phyloP scores from a whole-genome alignment of 2,888 invertebrate genomes.

The Gibbula magus region DNA sequence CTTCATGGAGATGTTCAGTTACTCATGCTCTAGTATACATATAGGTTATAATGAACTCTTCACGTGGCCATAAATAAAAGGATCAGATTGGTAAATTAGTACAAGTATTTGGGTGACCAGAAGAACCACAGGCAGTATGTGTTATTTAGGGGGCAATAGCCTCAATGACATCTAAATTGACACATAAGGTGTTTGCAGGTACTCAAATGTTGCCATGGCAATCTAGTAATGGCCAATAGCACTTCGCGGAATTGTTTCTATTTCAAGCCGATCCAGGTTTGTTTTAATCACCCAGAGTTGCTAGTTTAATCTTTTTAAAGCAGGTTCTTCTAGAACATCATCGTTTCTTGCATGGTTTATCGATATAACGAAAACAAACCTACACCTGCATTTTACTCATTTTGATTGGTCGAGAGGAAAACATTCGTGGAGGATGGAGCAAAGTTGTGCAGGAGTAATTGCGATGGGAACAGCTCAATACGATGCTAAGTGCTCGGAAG shows the following conservation, averaged over 20 bases:
- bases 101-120: not conserved
- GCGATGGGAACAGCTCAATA: too few species aligned
- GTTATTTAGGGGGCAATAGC: not conserved
- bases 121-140: not conserved
- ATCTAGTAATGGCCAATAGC: conserved; percentile 17
- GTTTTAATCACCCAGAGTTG: conserved; percentile 17
- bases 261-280: not conserved
- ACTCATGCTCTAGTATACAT: too few species aligned
- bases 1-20: too few species aligned
- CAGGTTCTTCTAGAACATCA: not conserved
- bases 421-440: too few species aligned
- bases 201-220: conserved; percentile 12
- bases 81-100: too few species aligned
- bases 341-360: not conserved
- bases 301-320: not conserved
- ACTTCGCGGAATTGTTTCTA: conserved; percentile 7
- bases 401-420: too few species aligned
- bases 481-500: too few species aligned
- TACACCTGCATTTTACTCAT: not conserved
- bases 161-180: not conserved
- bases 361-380: not conserved
- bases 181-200: conserved; percentile 15
- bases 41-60: too few species aligned
- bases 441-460: too few species aligned
- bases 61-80: too few species aligned